Evolutionary conservation across 64 coral and sea anemone genomes (phyloP), one percentile per base, ranked within the genome.

Genomic region (Stichodactyla mertensii): DNA sequence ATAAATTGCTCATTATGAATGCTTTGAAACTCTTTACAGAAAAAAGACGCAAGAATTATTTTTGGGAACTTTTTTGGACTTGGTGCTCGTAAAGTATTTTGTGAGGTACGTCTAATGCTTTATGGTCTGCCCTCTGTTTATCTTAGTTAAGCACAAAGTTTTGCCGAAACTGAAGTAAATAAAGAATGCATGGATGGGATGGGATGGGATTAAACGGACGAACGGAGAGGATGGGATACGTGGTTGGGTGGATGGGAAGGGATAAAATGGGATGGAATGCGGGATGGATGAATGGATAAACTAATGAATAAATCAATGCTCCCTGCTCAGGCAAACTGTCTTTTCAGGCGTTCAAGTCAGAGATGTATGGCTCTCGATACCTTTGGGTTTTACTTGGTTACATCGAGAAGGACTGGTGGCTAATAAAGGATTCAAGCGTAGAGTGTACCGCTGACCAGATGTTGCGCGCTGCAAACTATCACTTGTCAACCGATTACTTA

Each of bases 61-160:
- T 57, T 96, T 23, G 94, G 87, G 15, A 96, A 96, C 61, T 92
- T 96, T 67, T 92, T 96, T 90, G 94, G 88, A 26, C 55, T 57
- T 58, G 94, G 94, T 7, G 94, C 91, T 26, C 94, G 94, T 82
- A 82, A 90, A 80, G 94, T 96, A 4, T 96, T 96, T 80, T 96
- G 94, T 82, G 91, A 96, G 94, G 94, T 90, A 56, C 51, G 67
- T 71, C 64, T 31, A 31, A 31, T 45, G 36, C 20, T 7, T 24
- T 4, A 5, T 22, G 20, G 22, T 2, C 19, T 23, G 6, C 18
- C 6, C 10, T 6, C 5, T 70, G 2, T 22, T 24, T 10, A 23
- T 4, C 14, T 58, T 15, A 58, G 4, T 58, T 58, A 45, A 45
- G 36, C 36, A 45, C 36, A 45, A 45, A 45, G 36, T 45, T 2